Evolutionary conservation across 53 echinoderm and acorn worm genomes (phyloP).

Genomic region (Temnopleurus reevesii): DNA sequence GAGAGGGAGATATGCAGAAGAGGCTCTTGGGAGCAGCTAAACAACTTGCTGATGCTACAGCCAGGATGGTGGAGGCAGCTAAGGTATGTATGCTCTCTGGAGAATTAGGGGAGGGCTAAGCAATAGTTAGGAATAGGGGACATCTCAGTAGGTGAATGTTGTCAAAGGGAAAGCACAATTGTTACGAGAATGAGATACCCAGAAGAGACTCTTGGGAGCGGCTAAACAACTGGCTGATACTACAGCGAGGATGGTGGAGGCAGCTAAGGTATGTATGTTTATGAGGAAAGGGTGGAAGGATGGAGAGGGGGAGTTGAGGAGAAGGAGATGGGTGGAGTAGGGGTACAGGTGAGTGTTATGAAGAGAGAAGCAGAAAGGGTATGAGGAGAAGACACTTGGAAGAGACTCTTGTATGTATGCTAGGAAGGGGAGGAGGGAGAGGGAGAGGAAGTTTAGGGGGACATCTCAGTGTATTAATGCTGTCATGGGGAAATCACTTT

Average conservation of each 20-base stretch:
- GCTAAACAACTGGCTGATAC: constrained; percentile 94
- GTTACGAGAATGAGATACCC: constrained; percentile 58
- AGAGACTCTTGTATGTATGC: too few species aligned
- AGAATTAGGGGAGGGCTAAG: background rate
- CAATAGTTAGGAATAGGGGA: constrained; percentile 80
- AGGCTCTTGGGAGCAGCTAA: constrained; percentile 81
- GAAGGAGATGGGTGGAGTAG: too few species aligned
- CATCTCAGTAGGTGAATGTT: constrained; percentile 87
- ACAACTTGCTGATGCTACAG: constrained; percentile 89
- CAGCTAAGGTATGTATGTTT: constrained; percentile 81
- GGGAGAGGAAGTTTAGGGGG: background rate
- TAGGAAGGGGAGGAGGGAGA: too few species aligned
- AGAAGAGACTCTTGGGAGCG: constrained; percentile 73
- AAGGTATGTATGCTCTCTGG: constrained; percentile 59
- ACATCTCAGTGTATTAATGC: background rate
- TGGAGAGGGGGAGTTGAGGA: background rate
- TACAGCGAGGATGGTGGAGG: constrained; percentile 94
- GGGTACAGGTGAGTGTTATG: too few species aligned
- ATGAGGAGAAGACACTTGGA: too few species aligned
- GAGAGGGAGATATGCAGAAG: too few species aligned
- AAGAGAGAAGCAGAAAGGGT: too few species aligned
- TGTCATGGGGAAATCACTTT: background rate
- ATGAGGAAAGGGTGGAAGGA: background rate
- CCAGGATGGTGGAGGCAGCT: constrained; percentile 90
- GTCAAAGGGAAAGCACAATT: constrained; percentile 92